Base-by-base conservation (phyloP, 2,113 vertebrate species). In the Furnarius figulus region DNA sequence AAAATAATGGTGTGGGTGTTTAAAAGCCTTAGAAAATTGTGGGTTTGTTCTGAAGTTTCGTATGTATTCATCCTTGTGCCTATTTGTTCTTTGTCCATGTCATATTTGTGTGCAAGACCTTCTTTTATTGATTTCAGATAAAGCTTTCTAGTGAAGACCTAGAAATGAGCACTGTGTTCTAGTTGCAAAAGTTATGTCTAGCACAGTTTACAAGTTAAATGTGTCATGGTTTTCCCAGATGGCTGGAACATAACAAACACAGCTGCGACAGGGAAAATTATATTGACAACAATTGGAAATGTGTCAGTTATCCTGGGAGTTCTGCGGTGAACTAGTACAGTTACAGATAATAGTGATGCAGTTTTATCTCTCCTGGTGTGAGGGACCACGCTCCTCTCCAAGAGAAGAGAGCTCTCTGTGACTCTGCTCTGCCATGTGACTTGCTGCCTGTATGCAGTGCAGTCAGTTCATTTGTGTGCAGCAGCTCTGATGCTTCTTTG, bases 141-240 rank as follows among this genome's bases (percentile, higher is more conserved):
- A 35, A 76, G 24, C 68, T 88, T 77, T 88, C 22, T 59, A 65
- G 63, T 23, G 71, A 93, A 85, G 85, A 80, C 76, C 79, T 88
- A 68, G 87, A 91, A 94, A 74, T 5, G 10, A 87, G 47, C 24
- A 16, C 25, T 28, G 49, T 44, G 66, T 52, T 94, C 72, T 90
- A 84, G 55, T 91, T 97, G 79, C 28, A 66, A 5, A 91, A 90
- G 68, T 91, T 85, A 24, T 2, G 50, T 81, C 92, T 90, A 93
- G 72, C 87, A 61, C 82, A 67, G 59, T 86, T 95, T 83, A 55
- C 63, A 70, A 90, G 67, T 94, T 77, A 95, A 88, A 95, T 88
- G 53, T 94, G 85, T 90, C 76, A 74, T 39, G 42, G 16, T 91
- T 88, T 91, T 90, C 79, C 95, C 85, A 85, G 73, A 16, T 90